Evolutionary conservation across 1,140 invertebrate species (phyloP).

Genomic region (Drosophila mauritiana): DNA sequence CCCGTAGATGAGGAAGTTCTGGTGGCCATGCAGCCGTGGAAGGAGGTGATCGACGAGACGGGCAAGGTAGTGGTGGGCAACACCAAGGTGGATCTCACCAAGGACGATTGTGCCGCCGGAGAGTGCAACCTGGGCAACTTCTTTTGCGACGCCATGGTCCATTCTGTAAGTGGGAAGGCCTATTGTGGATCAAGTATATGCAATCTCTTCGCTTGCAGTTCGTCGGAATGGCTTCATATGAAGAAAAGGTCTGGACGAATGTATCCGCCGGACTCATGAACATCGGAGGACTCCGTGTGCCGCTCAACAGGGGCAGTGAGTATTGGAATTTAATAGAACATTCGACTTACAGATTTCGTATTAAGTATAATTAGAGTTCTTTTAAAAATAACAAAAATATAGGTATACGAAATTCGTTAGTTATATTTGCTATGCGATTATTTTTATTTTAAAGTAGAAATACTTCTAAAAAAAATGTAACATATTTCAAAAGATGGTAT

Average conservation of each 20-base stretch:
- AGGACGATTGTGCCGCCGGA: slow-evolving; percentile 85
- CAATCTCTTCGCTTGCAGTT: slow-evolving; percentile 45
- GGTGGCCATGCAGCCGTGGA: slow-evolving; percentile 87
- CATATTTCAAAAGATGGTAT: too few relatives aligned
- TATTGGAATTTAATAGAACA: slow-evolving; percentile 1
- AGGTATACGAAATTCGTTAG: too few relatives aligned
- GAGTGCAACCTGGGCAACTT: slow-evolving; percentile 93
- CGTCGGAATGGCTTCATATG: slow-evolving; percentile 57
- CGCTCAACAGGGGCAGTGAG: slow-evolving; percentile 86
- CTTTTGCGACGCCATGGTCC: slow-evolving; percentile 89
- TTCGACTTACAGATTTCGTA: too few relatives aligned
- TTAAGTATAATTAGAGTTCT: too few relatives aligned
- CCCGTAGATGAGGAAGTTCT: slow-evolving; percentile 82
- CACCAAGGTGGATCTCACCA: slow-evolving; percentile 86
- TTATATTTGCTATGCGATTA: too few relatives aligned
- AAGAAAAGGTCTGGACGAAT: slow-evolving; percentile 86
- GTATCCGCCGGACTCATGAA: slow-evolving; percentile 89
- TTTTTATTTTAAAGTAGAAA: too few relatives aligned
- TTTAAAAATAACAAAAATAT: too few relatives aligned
- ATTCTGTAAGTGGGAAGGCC: slow-evolving; percentile 73
- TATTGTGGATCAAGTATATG: too few relatives aligned
- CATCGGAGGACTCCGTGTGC: slow-evolving; percentile 89
- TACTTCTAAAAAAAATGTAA: too few relatives aligned
- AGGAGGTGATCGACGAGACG: slow-evolving; percentile 86
- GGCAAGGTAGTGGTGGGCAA: slow-evolving; percentile 87